phyloP scores from a whole-genome alignment of 2,888 invertebrate genomes.

The Eucriotettix oculatus region DNA sequence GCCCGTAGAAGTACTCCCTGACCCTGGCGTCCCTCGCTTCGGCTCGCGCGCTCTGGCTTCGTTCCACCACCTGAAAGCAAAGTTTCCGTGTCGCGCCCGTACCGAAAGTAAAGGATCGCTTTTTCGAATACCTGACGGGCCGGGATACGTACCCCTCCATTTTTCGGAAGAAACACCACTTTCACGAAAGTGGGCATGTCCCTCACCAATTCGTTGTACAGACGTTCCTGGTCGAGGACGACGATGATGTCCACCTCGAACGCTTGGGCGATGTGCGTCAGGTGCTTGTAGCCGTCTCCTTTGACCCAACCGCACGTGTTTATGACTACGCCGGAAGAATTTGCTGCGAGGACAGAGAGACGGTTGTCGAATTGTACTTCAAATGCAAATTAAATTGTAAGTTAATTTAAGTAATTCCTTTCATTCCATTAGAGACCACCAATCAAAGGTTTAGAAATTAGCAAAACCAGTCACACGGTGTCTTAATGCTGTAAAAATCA shows the following conservation, averaged over 20 bases:
- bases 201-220: constrained; percentile 83
- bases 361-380: no score
- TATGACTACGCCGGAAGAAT: constrained; percentile 79
- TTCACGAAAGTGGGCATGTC: constrained; percentile 90
- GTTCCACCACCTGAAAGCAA: constrained; percentile 57
- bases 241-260: constrained; percentile 93
- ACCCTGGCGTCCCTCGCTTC: constrained; percentile 68
- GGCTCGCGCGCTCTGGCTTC: constrained; percentile 50
- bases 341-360: constrained; percentile 36
- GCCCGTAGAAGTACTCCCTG: constrained; percentile 90
- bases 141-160: constrained; percentile 66
- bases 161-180: constrained; percentile 83
- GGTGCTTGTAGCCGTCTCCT: constrained; percentile 70
- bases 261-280: constrained; percentile 77
- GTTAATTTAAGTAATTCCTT: no score
- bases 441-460: no score
- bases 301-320: constrained; percentile 98
- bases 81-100: neutral
- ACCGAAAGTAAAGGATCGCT: no score
- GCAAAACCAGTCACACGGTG: neutral
- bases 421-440: no score
- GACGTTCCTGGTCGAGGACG: constrained; percentile 87
- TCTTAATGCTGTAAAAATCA: no score
- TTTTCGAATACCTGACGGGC: no score
- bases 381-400: no score